These are phyloP conservation scores for Plebejus anna DNA, from an alignment of 2,888 invertebrate species.

Conservation along the genomic window DNA sequence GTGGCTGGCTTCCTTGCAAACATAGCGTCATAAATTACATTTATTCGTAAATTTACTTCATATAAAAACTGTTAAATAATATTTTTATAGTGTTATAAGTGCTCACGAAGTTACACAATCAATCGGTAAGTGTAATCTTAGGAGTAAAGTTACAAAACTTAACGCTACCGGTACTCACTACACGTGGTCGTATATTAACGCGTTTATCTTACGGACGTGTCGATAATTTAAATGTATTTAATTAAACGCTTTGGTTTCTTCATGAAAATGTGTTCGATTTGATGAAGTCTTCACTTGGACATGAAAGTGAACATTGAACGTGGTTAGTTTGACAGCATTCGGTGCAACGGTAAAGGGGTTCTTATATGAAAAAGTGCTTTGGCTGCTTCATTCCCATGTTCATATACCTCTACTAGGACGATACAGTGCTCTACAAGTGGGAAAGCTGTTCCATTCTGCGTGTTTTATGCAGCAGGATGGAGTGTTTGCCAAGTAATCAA, in stretches of 20 bases:
- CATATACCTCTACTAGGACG: background rate
- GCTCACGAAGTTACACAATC: constrained; percentile 71
- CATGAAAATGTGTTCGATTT: constrained; percentile 33
- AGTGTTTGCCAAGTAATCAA: constrained; percentile 41
- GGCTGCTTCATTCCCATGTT: background rate
- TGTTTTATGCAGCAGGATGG: background rate
- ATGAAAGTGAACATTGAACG: constrained; percentile 73
- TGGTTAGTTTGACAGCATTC: constrained; percentile 70
- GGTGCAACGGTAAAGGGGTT: constrained; percentile 50
- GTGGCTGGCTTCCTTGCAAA: constrained; percentile 79
- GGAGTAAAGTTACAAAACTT: constrained; percentile 58
- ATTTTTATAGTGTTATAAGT: constrained; percentile 70
- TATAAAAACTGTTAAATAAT: constrained; percentile 64
- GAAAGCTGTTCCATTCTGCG: background rate
- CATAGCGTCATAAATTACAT: constrained; percentile 72
- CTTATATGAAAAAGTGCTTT: constrained; percentile 20
- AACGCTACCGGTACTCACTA: constrained; percentile 70
- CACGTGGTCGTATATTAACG: constrained; percentile 70
- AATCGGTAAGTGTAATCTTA: constrained; percentile 74
- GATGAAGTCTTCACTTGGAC: constrained; percentile 47
- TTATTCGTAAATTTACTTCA: constrained; percentile 62
- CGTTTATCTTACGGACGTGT: constrained; percentile 55
- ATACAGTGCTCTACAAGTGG: constrained; percentile 6
- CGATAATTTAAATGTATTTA: constrained; percentile 41
- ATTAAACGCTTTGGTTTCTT: background rate